Conservation (phyloP, 2,888 invertebrate genomes). For the Drosophila nigritarsus region DNA sequence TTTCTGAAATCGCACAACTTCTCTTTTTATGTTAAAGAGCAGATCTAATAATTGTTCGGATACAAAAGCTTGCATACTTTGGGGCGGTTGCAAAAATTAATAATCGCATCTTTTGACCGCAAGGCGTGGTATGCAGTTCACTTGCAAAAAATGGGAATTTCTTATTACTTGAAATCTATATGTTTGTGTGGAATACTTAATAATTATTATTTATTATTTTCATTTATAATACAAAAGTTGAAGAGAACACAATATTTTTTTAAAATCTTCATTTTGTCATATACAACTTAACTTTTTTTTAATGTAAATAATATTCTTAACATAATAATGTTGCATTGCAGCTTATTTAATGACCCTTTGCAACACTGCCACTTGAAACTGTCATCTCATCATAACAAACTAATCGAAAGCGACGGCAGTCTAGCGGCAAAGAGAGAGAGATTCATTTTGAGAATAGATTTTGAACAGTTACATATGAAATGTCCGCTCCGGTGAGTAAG, state of each 20-base stretch:
- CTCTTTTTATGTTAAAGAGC: neutral
- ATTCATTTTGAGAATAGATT: slow-evolving; percentile 9
- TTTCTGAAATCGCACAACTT: neutral
- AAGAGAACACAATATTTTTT: too few species aligned
- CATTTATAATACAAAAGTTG: too few species aligned
- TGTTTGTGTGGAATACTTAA: too few species aligned
- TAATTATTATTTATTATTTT: too few species aligned
- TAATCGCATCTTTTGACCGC: neutral
- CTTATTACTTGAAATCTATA: neutral
- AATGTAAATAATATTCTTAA: too few species aligned
- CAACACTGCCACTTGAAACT: slow-evolving; percentile 42
- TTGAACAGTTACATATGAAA: slow-evolving; percentile 4
- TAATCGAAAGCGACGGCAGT: neutral
- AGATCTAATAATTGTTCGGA: neutral
- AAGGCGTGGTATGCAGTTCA: slow-evolving; percentile 24
- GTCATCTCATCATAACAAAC: slow-evolving; percentile 36
- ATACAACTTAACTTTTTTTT: too few species aligned
- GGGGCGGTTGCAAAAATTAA: neutral
- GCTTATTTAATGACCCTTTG: slow-evolving; percentile 2
- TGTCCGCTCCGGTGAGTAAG: slow-evolving; percentile 23
- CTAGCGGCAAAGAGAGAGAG: neutral
- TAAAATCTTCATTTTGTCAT: too few species aligned
- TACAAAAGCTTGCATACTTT: slow-evolving; percentile 30
- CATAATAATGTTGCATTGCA: neutral
- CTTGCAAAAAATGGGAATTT: neutral